Base-by-base conservation (phyloP, 2,888 invertebrate genomes). In the Biston betularia region DNA sequence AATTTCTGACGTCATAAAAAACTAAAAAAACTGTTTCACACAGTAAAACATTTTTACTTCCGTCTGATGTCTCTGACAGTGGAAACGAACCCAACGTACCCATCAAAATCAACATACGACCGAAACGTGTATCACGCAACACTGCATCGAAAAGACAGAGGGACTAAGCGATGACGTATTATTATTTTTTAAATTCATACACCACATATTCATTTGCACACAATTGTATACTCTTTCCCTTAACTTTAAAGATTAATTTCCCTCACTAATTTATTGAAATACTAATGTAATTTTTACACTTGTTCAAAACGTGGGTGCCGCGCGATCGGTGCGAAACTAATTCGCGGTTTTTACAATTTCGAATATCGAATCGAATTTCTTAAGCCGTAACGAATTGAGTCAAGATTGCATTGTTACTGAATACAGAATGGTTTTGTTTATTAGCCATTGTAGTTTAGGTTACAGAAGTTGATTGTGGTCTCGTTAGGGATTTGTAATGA, bases 151-250 rank as follows among this genome's bases (percentile, higher is more conserved):
- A 92, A 91, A 91, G 89, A 92, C 90, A 86, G 84, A 90, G 91
- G 88, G 89, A 86, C 78, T 75, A 77, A 61, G 79, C 80, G 83
- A 88, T 90, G 89, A 90, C 86, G 88, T 87, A 87, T 90, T 90
- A 90, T 91, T 90, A 91, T 89, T 90, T n/a, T 90, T 88, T 85
- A 90, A 92, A 90, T 89, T 90, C 89, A 89, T 89, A 89, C 80
- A 86, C 82, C 78, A 76, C 80, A 78, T 73, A 68, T 66, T 57
- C 50, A 52, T 61, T 67, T 49, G 58, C 77, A 76, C 40, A n/a
- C 54, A 56, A 85, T 63, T 75, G 63, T 77, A 63, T 54, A 75
- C 82, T 78, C 75, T 84, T 79, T 52, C 0, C 0, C 9, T 24
- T 58, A 2, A 0, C 0, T 52, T 55, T 56, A 63, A 42, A 44